These are phyloP conservation scores for Poeciliopsis turrubarensis DNA, from an alignment of 2,113 vertebrate species.

Conservation along the genomic window DNA sequence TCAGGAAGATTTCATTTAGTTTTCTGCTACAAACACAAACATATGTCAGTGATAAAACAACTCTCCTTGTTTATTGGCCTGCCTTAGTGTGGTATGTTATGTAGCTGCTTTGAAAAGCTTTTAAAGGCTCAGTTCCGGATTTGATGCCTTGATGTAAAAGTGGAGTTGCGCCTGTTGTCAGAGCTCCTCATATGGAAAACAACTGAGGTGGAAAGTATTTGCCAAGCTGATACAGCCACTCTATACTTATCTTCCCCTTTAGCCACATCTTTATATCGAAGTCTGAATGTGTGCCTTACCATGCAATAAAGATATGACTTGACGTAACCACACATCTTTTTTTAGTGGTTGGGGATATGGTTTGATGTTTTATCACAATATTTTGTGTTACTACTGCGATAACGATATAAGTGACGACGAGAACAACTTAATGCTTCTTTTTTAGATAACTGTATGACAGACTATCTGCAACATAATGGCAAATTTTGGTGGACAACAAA, in stretches of 20 bases:
- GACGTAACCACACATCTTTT: too few species aligned
- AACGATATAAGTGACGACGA: too few species aligned
- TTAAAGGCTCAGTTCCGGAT: constrained; percentile 33
- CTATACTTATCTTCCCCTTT: too few species aligned
- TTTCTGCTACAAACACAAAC: neutral
- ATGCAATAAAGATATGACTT: too few species aligned
- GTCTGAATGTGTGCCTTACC: too few species aligned
- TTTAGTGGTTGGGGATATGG: neutral
- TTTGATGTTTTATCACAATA: too few species aligned
- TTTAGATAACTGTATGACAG: too few species aligned
- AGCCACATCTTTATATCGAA: too few species aligned
- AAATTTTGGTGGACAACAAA: too few species aligned
- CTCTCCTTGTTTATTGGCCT: neutral
- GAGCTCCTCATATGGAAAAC: neutral
- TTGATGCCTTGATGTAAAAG: constrained; percentile 35
- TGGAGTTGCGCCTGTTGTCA: neutral
- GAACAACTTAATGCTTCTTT: too few species aligned
- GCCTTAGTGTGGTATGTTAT: constrained; percentile 16
- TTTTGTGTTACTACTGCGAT: too few species aligned
- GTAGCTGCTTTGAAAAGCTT: constrained; percentile 17
- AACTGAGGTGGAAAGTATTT: constrained; percentile 8
- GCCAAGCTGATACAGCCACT: neutral
- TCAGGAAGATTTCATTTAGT: neutral
- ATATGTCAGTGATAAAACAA: neutral
- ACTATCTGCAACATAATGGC: too few species aligned